Percentiles rank a stretch among this genome's conserved stretches.
phyloP scores from a whole-genome alignment of 2,888 invertebrate genomes.

The Hemaris fuciformis region DNA sequence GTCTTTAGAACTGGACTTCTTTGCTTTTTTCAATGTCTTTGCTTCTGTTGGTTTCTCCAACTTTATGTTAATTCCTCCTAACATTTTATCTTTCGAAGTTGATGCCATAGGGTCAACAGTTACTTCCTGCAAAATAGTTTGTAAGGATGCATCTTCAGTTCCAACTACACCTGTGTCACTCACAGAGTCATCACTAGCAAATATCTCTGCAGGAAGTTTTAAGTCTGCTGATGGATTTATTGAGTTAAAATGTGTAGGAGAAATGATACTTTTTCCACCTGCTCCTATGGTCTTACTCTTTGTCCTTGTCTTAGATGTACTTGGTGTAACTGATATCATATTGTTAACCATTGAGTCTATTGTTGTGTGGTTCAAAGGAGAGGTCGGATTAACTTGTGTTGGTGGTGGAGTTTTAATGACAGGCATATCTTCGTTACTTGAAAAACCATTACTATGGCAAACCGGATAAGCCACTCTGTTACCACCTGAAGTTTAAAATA shows the following conservation, averaged over 20 bases:
- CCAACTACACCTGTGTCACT: conserved; percentile 60
- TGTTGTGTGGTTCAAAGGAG: conserved; percentile 37
- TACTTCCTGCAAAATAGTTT: conserved; percentile 51
- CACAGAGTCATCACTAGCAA: conserved; percentile 75
- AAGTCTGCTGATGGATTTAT: conserved; percentile 68
- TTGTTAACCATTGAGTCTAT: conserved; percentile 41
- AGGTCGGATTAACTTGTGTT: conserved; percentile 36
- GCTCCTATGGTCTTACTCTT: conserved; percentile 29
- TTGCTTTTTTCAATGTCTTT: conserved; percentile 51
- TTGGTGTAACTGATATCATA: conserved; percentile 40
- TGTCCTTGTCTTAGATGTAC: conserved; percentile 48
- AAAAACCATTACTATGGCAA: conserved; percentile 34
- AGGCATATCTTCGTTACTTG: conserved; percentile 41
- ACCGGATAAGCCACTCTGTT: conserved; percentile 47
- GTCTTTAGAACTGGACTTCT: conserved; percentile 47
- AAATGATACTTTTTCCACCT: conserved; percentile 42
- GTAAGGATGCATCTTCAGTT: conserved; percentile 50
- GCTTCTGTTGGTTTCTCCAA: conserved; percentile 51
- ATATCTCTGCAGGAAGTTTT: conserved; percentile 74
- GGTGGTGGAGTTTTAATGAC: conserved; percentile 54
- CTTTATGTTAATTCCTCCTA: conserved; percentile 72
- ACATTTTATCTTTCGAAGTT: conserved; percentile 63
- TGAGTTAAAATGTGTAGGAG: conserved; percentile 53
- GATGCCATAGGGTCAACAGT: conserved; percentile 37
- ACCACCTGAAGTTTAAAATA: conserved; percentile 39